A percentile compares a stretch with the other conserved stretches of the same genome.
These are phyloP conservation scores for Pollenia griseotomentosa DNA, from an alignment of 2,888 invertebrate genomes.

Conservation along the genomic window DNA sequence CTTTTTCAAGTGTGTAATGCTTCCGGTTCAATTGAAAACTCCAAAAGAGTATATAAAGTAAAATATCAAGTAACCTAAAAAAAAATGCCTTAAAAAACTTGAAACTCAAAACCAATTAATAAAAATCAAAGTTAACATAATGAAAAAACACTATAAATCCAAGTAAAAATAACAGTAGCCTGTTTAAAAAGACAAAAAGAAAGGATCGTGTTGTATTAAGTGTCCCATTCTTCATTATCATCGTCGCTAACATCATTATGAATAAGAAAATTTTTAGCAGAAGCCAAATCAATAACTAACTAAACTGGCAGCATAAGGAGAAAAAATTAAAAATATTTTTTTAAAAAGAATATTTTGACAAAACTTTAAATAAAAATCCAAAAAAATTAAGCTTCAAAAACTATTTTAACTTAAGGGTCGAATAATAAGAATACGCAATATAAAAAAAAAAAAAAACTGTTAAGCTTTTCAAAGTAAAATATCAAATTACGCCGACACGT, in stretches of 20 bases:
- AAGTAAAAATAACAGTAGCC: constrained; percentile 63
- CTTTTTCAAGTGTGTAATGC: constrained; percentile 76
- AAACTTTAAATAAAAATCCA: constrained; percentile 33
- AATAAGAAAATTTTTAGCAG: constrained; percentile 74
- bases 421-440: constrained; percentile 24
- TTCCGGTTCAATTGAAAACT: constrained; percentile 71
- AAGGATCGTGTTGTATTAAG: constrained; percentile 52
- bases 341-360: constrained; percentile 61
- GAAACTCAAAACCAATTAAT: constrained; percentile 76
- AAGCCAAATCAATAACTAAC: constrained; percentile 80
- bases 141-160: constrained; percentile 51
- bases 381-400: constrained; percentile 31
- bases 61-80: constrained; percentile 1
- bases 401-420: constrained; percentile 23
- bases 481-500: constrained; percentile 80
- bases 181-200: constrained; percentile 29
- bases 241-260: constrained; percentile 10
- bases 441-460: constrained; percentile 74
- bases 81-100: constrained; percentile 57
- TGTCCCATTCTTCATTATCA: background rate
- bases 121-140: constrained; percentile 71
- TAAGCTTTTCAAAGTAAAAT: constrained; percentile 77
- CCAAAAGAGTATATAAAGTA: background rate
- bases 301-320: constrained; percentile 55
- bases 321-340: constrained; percentile 52